phyloP scores from a whole-genome alignment of 2,797 vertebrate species.

The Cossypha niveicapilla region DNA sequence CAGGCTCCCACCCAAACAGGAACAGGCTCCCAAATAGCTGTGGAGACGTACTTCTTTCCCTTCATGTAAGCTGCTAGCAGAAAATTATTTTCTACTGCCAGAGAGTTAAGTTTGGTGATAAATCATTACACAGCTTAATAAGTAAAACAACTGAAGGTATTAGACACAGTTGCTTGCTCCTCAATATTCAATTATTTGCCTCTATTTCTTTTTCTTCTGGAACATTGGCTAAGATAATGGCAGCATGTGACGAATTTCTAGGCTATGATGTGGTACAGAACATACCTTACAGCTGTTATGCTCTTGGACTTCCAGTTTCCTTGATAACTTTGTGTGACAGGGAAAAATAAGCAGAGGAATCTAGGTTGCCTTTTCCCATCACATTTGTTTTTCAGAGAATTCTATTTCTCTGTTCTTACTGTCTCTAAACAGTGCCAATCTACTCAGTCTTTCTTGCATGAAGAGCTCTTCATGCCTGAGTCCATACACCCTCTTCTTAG shows the following conservation, averaged over 20 bases:
- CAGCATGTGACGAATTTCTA: background rate
- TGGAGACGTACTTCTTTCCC: background rate
- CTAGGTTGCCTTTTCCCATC: background rate
- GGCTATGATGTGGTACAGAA: background rate
- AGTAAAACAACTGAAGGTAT: background rate
- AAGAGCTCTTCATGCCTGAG: background rate
- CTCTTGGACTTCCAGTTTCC: background rate
- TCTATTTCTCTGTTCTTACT: background rate
- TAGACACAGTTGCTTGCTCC: background rate
- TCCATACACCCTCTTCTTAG: background rate
- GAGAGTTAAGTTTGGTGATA: background rate
- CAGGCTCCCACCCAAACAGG: conserved; percentile 13
- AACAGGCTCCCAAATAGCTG: conserved; percentile 1
- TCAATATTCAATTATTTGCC: background rate
- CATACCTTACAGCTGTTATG: background rate
- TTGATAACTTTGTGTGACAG: background rate
- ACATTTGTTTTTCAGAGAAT: background rate
- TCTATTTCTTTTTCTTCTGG: background rate
- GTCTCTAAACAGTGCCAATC: background rate
- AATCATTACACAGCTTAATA: conserved; percentile 11
- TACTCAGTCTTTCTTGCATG: background rate
- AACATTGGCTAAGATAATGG: background rate
- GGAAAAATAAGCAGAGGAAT: background rate
- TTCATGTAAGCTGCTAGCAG: background rate
- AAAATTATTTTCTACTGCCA: background rate